phyloP scores from a whole-genome alignment of 1,140 invertebrate species.

The Tribolium madens region DNA sequence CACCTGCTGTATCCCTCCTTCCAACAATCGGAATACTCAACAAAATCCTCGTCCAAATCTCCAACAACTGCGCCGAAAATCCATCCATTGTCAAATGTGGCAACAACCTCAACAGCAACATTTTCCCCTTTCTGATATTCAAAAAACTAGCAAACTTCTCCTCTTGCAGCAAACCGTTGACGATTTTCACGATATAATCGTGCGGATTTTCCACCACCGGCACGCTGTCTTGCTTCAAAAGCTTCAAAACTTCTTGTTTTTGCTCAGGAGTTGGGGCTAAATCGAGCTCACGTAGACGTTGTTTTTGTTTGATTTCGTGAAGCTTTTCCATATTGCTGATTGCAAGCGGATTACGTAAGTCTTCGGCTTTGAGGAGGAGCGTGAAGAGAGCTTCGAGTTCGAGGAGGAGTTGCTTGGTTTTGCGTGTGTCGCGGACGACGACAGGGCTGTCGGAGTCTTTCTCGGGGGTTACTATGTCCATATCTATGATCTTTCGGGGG shows the following conservation, averaged over 20 bases:
- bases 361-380: constrained; percentile 78
- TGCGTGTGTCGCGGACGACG: constrained; percentile 69
- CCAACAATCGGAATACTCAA: constrained; percentile 62
- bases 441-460: constrained; percentile 67
- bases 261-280: constrained; percentile 69
- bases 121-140: constrained; percentile 80
- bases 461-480: constrained; percentile 79
- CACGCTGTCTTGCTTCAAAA: constrained; percentile 63
- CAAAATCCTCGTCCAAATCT: constrained; percentile 62
- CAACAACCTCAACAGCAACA: constrained; percentile 71
- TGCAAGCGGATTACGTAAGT: constrained; percentile 78
- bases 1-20: constrained; percentile 61
- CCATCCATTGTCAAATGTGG: constrained; percentile 63
- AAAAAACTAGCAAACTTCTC: constrained; percentile 77
- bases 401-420: constrained; percentile 81
- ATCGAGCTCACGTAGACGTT: constrained; percentile 65
- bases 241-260: constrained; percentile 68
- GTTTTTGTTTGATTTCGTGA: constrained; percentile 63
- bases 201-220: constrained; percentile 64
- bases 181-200: constrained; percentile 73
- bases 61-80: constrained; percentile 57
- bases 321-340: constrained; percentile 73
- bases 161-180: constrained; percentile 73
- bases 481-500: constrained; percentile 92
- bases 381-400: constrained; percentile 85